Conservation (phyloP, 2,888 invertebrate species). For the Callosobruchus maculatus region DNA sequence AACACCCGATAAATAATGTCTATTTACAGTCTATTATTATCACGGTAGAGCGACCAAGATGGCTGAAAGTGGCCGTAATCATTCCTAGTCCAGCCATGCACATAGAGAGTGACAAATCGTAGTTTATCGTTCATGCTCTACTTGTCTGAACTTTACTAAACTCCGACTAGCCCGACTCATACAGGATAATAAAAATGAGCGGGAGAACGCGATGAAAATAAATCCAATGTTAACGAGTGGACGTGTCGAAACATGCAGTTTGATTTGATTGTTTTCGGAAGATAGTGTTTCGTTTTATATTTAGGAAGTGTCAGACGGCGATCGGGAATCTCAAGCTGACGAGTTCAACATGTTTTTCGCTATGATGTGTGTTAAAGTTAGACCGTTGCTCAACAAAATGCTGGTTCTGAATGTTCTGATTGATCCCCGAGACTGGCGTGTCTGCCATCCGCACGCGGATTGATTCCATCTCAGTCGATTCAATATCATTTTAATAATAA, state of each 20-base stretch:
- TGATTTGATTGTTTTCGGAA: background rate
- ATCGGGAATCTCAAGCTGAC: background rate
- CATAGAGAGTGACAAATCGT: background rate
- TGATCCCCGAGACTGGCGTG: too few species aligned
- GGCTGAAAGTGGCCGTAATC: background rate
- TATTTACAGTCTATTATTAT: background rate
- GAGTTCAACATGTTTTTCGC: background rate
- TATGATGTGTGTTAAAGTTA: too few species aligned
- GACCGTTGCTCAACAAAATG: too few species aligned
- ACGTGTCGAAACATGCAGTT: background rate
- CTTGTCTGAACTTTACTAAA: background rate
- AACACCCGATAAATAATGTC: background rate
- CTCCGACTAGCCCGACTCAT: background rate
- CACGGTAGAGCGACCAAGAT: background rate
- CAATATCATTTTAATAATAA: too few species aligned
- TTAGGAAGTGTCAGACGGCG: background rate
- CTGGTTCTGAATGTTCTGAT: too few species aligned
- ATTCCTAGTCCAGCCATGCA: background rate
- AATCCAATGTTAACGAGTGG: background rate
- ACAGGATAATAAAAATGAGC: background rate
- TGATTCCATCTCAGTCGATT: too few species aligned
- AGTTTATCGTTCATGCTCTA: background rate
- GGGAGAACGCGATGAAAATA: background rate
- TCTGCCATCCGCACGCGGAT: too few species aligned
- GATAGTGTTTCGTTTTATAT: background rate